A percentile compares a stretch with the other conserved stretches of the same genome.
Evolutionary conservation across 2,797 vertebrate genomes (phyloP).

Genomic region (Melanogrammus aeglefinus): DNA sequence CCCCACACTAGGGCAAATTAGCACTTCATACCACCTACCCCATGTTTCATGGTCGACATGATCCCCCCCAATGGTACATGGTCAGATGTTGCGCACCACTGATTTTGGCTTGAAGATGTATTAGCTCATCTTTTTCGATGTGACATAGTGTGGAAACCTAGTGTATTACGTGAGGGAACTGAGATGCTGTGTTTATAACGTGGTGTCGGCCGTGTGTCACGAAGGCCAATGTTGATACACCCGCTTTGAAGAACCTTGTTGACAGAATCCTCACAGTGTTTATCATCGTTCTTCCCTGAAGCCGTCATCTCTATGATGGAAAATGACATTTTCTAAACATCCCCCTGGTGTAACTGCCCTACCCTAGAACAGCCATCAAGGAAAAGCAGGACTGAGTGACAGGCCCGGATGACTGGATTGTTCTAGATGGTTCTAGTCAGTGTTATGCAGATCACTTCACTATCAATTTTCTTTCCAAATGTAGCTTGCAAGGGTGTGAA

Average conservation of each 20-base stretch:
- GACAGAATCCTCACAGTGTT: not conserved
- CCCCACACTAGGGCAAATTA: constrained; percentile 3
- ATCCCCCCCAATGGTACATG: not conserved
- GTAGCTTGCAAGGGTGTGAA: not conserved
- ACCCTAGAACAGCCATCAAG: not conserved
- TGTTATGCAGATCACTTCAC: not conserved
- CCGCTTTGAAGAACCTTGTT: not conserved
- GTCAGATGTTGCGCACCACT: not conserved
- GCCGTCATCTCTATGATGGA: not conserved
- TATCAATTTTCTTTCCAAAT: not conserved
- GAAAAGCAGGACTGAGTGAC: not conserved
- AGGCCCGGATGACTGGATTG: not conserved
- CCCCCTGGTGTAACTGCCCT: not conserved
- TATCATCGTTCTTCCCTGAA: not conserved
- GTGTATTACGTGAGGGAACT: not conserved
- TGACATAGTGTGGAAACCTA: not conserved
- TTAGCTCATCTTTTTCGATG: not conserved
- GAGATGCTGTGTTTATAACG: not conserved
- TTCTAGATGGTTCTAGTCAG: not conserved
- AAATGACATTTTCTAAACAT: not conserved
- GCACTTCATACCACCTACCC: not conserved
- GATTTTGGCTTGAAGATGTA: not conserved
- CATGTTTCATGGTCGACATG: not conserved
- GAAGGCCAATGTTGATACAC: not conserved
- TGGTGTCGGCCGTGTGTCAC: not conserved